A percentile compares a stretch with the other conserved stretches of the same genome.
These are phyloP conservation scores for Rhizoglyphus robini DNA, from an alignment of 1,140 invertebrate species.

Conservation along the genomic window DNA sequence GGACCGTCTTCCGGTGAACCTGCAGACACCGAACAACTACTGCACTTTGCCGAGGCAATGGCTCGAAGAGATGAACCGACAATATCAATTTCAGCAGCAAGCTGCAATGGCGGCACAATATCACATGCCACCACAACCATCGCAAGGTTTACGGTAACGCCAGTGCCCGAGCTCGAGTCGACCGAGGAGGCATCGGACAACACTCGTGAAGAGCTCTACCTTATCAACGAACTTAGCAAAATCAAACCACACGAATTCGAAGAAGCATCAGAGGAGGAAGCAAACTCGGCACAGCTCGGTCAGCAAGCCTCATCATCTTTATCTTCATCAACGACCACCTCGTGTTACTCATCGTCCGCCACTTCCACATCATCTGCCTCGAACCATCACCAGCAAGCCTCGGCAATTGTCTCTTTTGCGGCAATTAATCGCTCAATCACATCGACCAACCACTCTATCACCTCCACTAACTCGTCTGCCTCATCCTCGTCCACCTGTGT, in stretches of 20 bases:
- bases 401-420: background rate
- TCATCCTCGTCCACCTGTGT: background rate
- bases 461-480: background rate
- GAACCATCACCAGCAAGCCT: background rate
- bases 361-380: background rate
- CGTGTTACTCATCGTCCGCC: background rate
- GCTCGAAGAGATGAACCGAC: conserved; percentile 19
- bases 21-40: conserved; percentile 16
- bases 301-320: background rate
- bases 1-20: background rate
- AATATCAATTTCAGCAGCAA: conserved; percentile 20
- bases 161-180: conserved; percentile 8
- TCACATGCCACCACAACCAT: background rate
- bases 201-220: background rate
- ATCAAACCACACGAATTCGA: background rate
- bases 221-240: background rate
- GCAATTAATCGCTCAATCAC: background rate
- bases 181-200: background rate
- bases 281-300: background rate
- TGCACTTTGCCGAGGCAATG: conserved; percentile 19
- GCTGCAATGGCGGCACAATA: conserved; percentile 11
- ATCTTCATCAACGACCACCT: background rate
- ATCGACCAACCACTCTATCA: background rate
- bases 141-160: conserved; percentile 20
- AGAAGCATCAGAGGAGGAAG: background rate